Base-by-base conservation (phyloP, 2,888 invertebrate genomes). In the Tribolium freemani region DNA sequence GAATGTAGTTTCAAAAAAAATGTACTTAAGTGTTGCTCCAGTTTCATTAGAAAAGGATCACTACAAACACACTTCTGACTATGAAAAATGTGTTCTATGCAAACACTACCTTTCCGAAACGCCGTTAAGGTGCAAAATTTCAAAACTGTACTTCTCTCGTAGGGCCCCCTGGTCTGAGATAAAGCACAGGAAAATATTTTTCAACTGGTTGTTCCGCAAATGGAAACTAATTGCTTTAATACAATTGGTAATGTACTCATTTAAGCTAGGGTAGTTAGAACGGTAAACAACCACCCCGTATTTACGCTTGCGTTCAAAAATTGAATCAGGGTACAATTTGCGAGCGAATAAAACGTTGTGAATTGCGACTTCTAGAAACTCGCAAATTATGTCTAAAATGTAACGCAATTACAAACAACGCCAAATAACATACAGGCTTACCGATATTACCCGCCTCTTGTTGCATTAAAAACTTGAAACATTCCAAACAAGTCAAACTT, bases 321-420 rank as follows among this genome's bases (percentile, higher is more conserved):
- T 89, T 78, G 88, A 88, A 69, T 87, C 86, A 0, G 93, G 93
- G 83, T 93, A 93, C 50, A 93, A 84, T 76, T 90, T 88, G 64
- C 90, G 83, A 68, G 88, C 85, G 79, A 89, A 91, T 3, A 93
- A 81, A 67, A 93, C 90, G 68, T 87, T 89, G 79, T 93, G 91
- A 72, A 93, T 89, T 0, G 91, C 89, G 20, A 92, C 89, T 80
- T 91, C 90, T 21, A 93, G 83, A 83, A 93, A 93, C 85, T 93
- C 93, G 66, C 90, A 79, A n/a, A 90, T 84, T 61, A 92, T 85
- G 78, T 92, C 90, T 30, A 86, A 26, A 26, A 26, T 26, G 26
- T 26, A 26, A 26, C 26, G 3, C 5, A 26, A 3, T 26, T 26
- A 26, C 26, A 38, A 38, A 1, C 8, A 38, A 3, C 8, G 2